phyloP scores from a whole-genome alignment of 2,888 invertebrate genomes.

The Coecobrya sp. region DNA sequence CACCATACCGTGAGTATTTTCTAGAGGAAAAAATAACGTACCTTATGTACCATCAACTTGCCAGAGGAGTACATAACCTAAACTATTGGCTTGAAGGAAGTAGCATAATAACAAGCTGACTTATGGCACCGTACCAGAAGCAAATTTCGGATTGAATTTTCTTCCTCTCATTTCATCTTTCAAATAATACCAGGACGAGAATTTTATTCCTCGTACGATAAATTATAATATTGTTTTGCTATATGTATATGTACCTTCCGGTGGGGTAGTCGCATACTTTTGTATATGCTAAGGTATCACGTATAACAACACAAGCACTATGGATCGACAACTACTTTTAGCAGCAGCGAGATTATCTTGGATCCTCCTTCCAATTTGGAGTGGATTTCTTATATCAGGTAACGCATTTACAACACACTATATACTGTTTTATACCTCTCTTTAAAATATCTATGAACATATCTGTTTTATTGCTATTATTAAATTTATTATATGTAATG shows the following conservation, averaged over 20 bases:
- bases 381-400: slow-evolving; percentile 83
- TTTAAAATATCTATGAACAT: not conserved
- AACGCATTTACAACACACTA: slow-evolving; percentile 32
- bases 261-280: not conserved
- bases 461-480: slow-evolving; percentile 55
- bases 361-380: slow-evolving; percentile 77
- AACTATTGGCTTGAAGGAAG: slow-evolving; percentile 7
- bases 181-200: slow-evolving; percentile 48
- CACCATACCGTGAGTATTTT: slow-evolving; percentile 11
- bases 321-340: slow-evolving; percentile 67
- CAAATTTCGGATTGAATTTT: slow-evolving; percentile 71
- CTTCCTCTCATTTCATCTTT: slow-evolving; percentile 62
- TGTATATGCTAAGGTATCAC: not conserved
- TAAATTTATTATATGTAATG: slow-evolving; percentile 32
- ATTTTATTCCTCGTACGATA: slow-evolving; percentile 30
- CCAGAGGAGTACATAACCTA: not conserved
- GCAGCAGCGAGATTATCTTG: slow-evolving; percentile 64
- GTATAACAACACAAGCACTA: not conserved
- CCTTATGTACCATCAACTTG: not conserved
- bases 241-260: slow-evolving; percentile 27
- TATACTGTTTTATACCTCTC: not conserved
- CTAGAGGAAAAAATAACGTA: not conserved
- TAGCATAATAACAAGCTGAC: slow-evolving; percentile 55
- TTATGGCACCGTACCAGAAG: slow-evolving; percentile 53
- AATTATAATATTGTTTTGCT: slow-evolving; percentile 21